Percentiles rank a stretch among this genome's conserved stretches.
Conservation (phyloP, 2,888 invertebrate genomes). For the Allophyes oxyacanthae region DNA sequence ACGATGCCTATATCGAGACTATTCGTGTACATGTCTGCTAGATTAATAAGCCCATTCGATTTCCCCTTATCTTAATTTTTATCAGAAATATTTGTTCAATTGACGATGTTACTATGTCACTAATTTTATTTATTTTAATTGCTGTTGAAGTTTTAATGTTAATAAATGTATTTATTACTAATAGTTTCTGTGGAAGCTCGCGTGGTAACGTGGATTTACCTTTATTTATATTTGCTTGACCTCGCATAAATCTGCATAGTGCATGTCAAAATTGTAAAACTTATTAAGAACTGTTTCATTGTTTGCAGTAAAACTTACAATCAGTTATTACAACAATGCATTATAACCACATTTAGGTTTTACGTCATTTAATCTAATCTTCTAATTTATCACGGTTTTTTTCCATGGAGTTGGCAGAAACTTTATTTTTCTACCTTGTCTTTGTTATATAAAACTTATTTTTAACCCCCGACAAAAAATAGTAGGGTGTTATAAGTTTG, state of each 20-base stretch:
- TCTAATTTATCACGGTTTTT: too few relatives aligned
- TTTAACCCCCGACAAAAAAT: too few relatives aligned
- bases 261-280: constrained; percentile 28
- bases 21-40: constrained; percentile 45
- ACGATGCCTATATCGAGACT: constrained; percentile 63
- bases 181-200: constrained; percentile 36
- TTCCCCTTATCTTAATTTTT: constrained; percentile 47
- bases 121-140: constrained; percentile 43
- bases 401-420: too few relatives aligned
- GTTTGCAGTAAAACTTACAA: background rate
- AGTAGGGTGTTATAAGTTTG: too few relatives aligned
- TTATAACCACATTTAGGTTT: too few relatives aligned
- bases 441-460: background rate
- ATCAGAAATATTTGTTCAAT: constrained; percentile 44
- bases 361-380: too few relatives aligned
- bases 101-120: constrained; percentile 13
- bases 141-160: constrained; percentile 40
- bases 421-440: too few relatives aligned
- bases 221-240: constrained; percentile 24
- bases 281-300: background rate
- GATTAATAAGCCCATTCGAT: constrained; percentile 52
- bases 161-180: constrained; percentile 36
- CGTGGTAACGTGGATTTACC: constrained; percentile 25
- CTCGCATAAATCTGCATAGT: constrained; percentile 40
- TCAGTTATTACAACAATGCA: background rate